These are phyloP conservation scores for Polypterus senegalus DNA, from an alignment of 2,113 vertebrate species.

Conservation along the genomic window DNA sequence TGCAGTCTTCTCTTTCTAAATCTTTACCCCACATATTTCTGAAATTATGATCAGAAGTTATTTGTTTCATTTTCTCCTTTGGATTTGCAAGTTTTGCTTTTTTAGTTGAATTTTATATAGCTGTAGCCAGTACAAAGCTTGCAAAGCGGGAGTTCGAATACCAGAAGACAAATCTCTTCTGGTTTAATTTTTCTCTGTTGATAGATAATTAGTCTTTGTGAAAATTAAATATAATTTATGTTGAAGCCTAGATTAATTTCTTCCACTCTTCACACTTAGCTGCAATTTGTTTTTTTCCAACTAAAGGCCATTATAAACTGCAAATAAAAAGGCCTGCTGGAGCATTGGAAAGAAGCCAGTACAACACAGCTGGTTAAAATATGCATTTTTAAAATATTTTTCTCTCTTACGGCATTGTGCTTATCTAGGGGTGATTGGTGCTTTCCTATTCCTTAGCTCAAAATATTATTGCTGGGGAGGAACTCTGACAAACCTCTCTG, in stretches of 20 bases:
- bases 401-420: not conserved
- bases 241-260: conserved; percentile 14
- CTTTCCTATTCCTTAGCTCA: no score
- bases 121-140: no score
- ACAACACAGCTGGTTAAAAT: not conserved
- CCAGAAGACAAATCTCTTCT: no score
- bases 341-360: not conserved
- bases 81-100: no score
- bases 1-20: no score
- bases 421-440: not conserved
- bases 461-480: no score
- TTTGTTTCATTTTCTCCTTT: no score
- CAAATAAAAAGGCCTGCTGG: conserved; percentile 3
- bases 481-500: no score
- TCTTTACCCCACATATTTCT: no score
- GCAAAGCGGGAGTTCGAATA: no score
- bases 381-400: not conserved
- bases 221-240: conserved; percentile 14
- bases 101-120: no score
- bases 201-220: conserved; percentile 9
- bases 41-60: no score
- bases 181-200: conserved; percentile 4
- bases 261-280: conserved; percentile 8
- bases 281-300: not conserved
- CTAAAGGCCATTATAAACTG: not conserved